Evolutionary conservation across 2,113 vertebrate genomes (phyloP), one percentile per base, ranked within the genome.

Genomic region (Tyrannus savana): DNA sequence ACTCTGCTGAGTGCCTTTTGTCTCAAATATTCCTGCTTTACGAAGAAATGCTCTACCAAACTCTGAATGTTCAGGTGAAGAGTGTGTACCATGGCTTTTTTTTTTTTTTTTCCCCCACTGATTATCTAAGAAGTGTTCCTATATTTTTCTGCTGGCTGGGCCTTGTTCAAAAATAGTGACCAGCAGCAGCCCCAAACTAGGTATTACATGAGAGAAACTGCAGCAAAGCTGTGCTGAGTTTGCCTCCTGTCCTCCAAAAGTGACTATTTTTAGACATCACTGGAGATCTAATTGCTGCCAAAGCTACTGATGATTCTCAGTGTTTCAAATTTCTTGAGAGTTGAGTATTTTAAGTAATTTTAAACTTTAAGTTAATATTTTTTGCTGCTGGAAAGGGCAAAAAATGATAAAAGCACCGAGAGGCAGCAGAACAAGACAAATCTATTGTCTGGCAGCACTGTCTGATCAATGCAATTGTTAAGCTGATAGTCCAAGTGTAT

Each of bases 281-380:
- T 42, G 27, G 14, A 83, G 41, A 24, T 30, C 23, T 41, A 42
- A 62, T 5, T 37, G 16, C 10, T 59, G 30, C 47, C 23, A 17
- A 76, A 31, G 44, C 11, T 46, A 47, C 10, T 55, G 41, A 15
- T 50, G 37, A 7, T 33, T 69, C 42, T 5, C 0, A 0, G 15
- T 44, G 22, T 27, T 85, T 68, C 66, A 79, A 64, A 79, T 35
- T 63, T 35, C 39, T 35, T 42, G 9, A 47, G 56, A 87, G 49
- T 0, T 71, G 30, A 59, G 22, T 76, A 33, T 66, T 83, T 85
- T 19, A 64, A 63, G 17, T 31, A 4, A 42, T 60, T 76, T 85
- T 62, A 71, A 87, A 53, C 5, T 62, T 67, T 4, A 60, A 75
- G 13, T 35, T 74, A 35, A 46, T 1, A 3, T 8, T 52, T 27